These are phyloP conservation scores for Hypomecis atomaria DNA, from an alignment of 2,888 invertebrate genomes.

Conservation along the genomic window DNA sequence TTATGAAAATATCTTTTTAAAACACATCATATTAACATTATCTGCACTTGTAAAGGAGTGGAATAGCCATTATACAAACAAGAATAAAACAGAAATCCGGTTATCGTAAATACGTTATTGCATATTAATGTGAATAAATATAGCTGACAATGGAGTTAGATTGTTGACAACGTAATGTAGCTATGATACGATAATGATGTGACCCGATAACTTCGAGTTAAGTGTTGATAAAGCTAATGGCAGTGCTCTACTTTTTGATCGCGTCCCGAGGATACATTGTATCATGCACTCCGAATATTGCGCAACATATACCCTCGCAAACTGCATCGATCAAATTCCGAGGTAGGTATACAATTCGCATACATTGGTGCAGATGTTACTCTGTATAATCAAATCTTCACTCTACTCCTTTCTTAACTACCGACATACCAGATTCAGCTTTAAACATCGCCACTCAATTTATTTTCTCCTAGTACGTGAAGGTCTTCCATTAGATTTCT, in stretches of 20 bases:
- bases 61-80: background rate
- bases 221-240: slow-evolving; percentile 32
- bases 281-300: slow-evolving; percentile 22
- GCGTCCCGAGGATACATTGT: slow-evolving; percentile 24
- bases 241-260: slow-evolving; percentile 22
- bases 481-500: slow-evolving; percentile 4
- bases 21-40: background rate
- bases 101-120: slow-evolving; percentile 15
- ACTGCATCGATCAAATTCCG: slow-evolving; percentile 15
- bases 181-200: slow-evolving; percentile 23
- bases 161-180: slow-evolving; percentile 19
- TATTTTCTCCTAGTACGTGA: background rate
- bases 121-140: slow-evolving; percentile 12
- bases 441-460: background rate
- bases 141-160: slow-evolving; percentile 25
- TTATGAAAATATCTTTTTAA: too few species aligned
- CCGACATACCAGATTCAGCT: too few species aligned
- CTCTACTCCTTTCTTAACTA: background rate
- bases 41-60: background rate
- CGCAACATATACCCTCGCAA: slow-evolving; percentile 15
- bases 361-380: background rate
- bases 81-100: slow-evolving; percentile 8
- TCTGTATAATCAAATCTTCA: background rate
- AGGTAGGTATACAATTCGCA: slow-evolving; percentile 2
- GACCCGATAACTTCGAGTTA: slow-evolving; percentile 24